Percentiles rank a stretch among this genome's conserved stretches.
Evolutionary conservation across 53 echinoderm and acorn worm genomes (phyloP).

Genomic region (Paelopatides confundens): DNA sequence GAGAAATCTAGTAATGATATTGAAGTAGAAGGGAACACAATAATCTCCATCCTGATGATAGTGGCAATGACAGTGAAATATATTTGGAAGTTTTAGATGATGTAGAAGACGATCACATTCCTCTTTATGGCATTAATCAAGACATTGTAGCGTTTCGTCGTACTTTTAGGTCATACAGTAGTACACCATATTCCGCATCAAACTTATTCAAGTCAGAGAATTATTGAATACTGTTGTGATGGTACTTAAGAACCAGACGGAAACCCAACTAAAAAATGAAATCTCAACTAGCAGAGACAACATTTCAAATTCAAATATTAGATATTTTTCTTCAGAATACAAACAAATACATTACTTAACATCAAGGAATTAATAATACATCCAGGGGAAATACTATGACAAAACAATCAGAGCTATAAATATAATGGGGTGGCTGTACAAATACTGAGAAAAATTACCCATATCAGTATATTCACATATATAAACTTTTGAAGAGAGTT

Average conservation of each 20-base stretch:
- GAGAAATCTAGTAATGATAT: background rate
- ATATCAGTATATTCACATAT: conserved; percentile 35
- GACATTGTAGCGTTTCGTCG: background rate
- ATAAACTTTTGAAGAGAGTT: conserved; percentile 31
- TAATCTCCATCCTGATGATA: background rate
- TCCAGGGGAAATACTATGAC: conserved; percentile 36
- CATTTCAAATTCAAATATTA: background rate
- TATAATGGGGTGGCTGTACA: conserved; percentile 33
- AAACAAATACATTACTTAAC: background rate
- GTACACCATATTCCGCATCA: background rate
- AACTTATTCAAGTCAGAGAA: background rate
- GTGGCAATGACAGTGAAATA: background rate
- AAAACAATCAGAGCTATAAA: conserved; percentile 22
- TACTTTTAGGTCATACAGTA: background rate
- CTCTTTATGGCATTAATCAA: background rate
- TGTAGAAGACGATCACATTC: background rate
- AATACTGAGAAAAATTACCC: conserved; percentile 45
- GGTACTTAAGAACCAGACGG: background rate
- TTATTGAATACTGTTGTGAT: background rate
- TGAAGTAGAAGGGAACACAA: background rate
- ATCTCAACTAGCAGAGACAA: background rate
- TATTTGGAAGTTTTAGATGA: background rate
- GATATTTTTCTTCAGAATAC: background rate
- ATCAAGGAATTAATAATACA: conserved; percentile 16
- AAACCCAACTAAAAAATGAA: background rate